Base-by-base conservation (phyloP, 1,140 invertebrate species). In the Nymphalis io region DNA sequence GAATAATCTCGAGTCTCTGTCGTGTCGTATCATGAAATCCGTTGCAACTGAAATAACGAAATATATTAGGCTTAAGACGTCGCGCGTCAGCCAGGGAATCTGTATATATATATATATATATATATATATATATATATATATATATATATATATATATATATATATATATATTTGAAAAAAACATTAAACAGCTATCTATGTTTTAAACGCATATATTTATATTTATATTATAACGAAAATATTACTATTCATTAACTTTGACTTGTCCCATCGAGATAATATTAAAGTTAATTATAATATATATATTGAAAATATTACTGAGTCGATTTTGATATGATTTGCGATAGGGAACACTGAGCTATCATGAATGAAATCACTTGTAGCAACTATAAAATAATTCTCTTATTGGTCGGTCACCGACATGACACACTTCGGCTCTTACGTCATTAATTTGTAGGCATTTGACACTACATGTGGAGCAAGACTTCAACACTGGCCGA, bases 381-480 rank as follows among this genome's bases (percentile, higher is more conserved):
- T 38, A 55, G 33, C 44, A 39, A 46, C 27, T 65, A 58, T 18
- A 33, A 44, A 60, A 67, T 67, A 51, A 39, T 58, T 59, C 67
- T 68, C 63, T 66, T 64, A 73, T 69, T 74, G 74, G 72, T 69
- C 75, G 80, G 79, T 81, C 73, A 76, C 64, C 75, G 76, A 74
- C 79, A 74, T 80, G 76, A 73, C 79, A 75, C 80, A 80, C 66
- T 75, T 79, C 44, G 68, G 58, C 57, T 74, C 74, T 84, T 76
- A 83, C 84, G 81, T 86, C 82, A 86, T 79, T 75, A 75, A 81
- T 76, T 81, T 74, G 75, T 85, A 85, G 76, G 77, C 80, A 82
- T 75, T 79, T 80, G 83, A 80, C 81, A 80, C 73, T 80, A 77
- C 74, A 83, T 76, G 73, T 76, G 80, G 74, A 73, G 68, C 63